phyloP scores from a whole-genome alignment of 2,888 invertebrate species.

The Iselma pallidipennis region DNA sequence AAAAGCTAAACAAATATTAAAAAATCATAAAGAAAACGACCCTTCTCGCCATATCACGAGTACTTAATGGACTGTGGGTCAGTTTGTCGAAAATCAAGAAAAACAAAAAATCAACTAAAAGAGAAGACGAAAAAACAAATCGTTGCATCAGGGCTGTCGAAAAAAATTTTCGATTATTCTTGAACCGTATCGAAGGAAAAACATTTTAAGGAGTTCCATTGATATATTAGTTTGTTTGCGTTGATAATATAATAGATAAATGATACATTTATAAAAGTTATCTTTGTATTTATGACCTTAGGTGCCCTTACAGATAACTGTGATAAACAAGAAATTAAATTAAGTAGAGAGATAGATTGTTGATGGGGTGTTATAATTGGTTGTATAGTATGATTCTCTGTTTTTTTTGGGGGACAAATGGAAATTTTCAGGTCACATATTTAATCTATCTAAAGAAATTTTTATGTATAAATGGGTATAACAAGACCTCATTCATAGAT shows the following conservation, averaged over 20 bases:
- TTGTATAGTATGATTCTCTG: not conserved
- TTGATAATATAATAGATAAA: constrained; percentile 12
- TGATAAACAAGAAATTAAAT: constrained; percentile 20
- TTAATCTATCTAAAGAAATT: not conserved
- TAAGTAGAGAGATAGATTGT: not conserved
- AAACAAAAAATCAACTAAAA: not conserved
- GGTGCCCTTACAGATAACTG: constrained; percentile 30
- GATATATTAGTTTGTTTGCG: constrained; percentile 21
- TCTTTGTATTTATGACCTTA: constrained; percentile 25
- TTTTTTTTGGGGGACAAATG: not conserved
- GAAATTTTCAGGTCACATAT: not conserved
- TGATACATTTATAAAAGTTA: constrained; percentile 18
- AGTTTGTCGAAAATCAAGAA: not conserved
- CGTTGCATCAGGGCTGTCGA: not conserved
- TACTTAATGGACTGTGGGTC: not conserved
- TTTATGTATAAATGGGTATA: not conserved
- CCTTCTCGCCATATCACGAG: no score
- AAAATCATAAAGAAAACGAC: constrained; percentile 5
- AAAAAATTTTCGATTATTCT: not conserved
- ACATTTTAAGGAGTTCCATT: not conserved
- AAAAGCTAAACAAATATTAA: constrained; percentile 28
- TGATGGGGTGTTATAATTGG: not conserved
- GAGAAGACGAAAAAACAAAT: not conserved
- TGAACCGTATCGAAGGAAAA: constrained; percentile 21
- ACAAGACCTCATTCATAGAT: constrained; percentile 1